These are phyloP conservation scores for Melipona beecheii DNA, from an alignment of 2,888 invertebrate species.

Conservation along the genomic window DNA sequence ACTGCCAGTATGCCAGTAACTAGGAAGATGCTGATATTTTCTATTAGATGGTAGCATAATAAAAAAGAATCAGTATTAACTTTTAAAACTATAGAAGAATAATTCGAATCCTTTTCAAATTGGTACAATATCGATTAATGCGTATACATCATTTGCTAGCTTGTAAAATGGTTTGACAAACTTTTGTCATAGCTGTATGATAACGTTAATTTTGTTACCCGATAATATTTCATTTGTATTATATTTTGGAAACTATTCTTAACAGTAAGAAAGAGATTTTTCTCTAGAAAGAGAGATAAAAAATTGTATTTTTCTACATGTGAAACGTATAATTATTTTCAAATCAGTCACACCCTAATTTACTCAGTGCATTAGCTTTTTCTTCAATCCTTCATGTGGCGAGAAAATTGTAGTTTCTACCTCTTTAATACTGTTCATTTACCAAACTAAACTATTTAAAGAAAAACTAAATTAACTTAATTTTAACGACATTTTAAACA, in stretches of 20 bases:
- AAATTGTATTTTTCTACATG: not conserved
- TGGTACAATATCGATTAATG: conserved; percentile 1
- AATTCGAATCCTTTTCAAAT: not conserved
- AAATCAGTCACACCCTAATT: conserved; percentile 16
- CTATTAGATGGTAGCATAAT: not conserved
- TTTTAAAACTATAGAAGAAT: not conserved
- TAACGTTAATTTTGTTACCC: not conserved
- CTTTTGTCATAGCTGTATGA: not conserved
- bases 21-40: not conserved
- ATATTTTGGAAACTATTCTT: not conserved
- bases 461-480: no score
- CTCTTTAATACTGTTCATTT: not conserved
- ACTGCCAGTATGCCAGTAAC: not conserved
- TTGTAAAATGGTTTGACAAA: not conserved
- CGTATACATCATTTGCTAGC: not conserved
- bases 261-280: not conserved
- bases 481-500: no score
- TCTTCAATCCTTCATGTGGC: not conserved
- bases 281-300: not conserved
- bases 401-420: not conserved
- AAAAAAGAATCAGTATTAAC: fast-evolving
- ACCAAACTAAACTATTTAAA: not conserved
- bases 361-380: conserved; percentile 15
- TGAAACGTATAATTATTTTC: conserved; percentile 15
- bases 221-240: not conserved